These are phyloP conservation scores for Carollia perspicillata DNA, from an alignment of 2,113 vertebrate genomes.

Conservation along the genomic window DNA sequence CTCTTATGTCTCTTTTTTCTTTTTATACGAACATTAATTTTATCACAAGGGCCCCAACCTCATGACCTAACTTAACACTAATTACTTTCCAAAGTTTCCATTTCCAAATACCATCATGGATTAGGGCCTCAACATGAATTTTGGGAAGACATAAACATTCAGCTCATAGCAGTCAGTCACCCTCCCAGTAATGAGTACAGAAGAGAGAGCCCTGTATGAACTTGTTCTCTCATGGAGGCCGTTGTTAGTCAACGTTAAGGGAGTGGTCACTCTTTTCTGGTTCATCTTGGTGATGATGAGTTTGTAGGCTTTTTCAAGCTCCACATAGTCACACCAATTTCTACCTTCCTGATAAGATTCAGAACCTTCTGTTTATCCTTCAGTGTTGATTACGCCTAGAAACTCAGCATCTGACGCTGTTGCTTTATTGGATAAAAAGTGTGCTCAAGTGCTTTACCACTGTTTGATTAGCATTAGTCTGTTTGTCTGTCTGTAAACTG, in stretches of 20 bases:
- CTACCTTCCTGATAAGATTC: background rate
- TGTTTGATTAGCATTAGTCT: background rate
- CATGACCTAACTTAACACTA: background rate
- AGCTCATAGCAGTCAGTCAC: background rate
- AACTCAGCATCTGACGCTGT: background rate
- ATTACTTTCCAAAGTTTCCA: background rate
- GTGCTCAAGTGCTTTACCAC: background rate
- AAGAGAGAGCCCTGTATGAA: background rate
- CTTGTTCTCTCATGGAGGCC: background rate
- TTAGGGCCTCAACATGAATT: background rate
- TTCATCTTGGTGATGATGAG: background rate
- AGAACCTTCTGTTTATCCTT: background rate
- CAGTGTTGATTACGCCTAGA: background rate
- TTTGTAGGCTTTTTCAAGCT: background rate
- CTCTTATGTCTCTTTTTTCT: background rate
- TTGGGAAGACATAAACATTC: background rate
- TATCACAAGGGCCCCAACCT: background rate
- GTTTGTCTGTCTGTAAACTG: background rate
- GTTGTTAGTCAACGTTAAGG: background rate
- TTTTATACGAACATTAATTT: background rate
- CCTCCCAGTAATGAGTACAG: background rate
- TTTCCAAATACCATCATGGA: background rate
- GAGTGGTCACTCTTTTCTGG: background rate
- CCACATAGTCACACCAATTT: background rate
- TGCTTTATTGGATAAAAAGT: background rate